These are phyloP conservation scores for Lucinisca nassula DNA, from an alignment of 2,888 invertebrate species.

Conservation along the genomic window DNA sequence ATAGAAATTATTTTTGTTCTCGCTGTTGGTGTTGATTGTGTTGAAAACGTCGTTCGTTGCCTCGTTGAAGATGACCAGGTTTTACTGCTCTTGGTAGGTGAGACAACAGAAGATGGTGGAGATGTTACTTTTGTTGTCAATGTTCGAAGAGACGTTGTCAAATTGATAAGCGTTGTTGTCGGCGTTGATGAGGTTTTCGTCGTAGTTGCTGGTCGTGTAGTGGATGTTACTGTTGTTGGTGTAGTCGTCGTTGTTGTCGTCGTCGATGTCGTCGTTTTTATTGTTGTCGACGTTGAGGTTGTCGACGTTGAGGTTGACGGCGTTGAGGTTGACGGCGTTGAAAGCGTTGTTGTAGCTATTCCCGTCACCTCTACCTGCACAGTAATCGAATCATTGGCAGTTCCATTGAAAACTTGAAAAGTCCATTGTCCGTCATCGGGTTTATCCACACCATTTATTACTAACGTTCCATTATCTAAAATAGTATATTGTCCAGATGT, in stretches of 20 bases:
- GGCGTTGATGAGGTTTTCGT: neutral
- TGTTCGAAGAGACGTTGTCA: neutral
- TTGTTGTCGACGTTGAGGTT: slow-evolving; percentile 44
- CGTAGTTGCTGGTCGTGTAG: slow-evolving; percentile 1
- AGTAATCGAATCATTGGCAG: slow-evolving; percentile 50
- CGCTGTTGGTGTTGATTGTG: neutral
- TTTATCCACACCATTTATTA: slow-evolving; percentile 45
- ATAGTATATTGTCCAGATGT: slow-evolving; percentile 40
- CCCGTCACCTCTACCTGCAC: slow-evolving; percentile 52
- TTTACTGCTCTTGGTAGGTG: neutral
- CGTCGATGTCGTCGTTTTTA: slow-evolving; percentile 20
- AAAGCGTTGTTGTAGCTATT: slow-evolving; percentile 58
- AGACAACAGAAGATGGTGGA: neutral
- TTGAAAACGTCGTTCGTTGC: neutral
- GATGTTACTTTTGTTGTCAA: neutral
- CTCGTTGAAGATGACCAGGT: neutral
- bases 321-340: slow-evolving; percentile 56
- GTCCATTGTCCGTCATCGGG: slow-evolving; percentile 67
- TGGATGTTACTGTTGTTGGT: neutral
- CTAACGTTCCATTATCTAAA: slow-evolving; percentile 67
- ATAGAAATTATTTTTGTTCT: neutral
- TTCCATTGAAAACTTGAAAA: slow-evolving; percentile 55
- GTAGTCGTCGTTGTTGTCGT: slow-evolving; percentile 32
- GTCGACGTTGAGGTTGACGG: slow-evolving; percentile 50
- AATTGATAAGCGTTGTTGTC: neutral